Base-by-base conservation (phyloP, 2,797 vertebrate genomes). In the Xiphorhynchus erythropygius region DNA sequence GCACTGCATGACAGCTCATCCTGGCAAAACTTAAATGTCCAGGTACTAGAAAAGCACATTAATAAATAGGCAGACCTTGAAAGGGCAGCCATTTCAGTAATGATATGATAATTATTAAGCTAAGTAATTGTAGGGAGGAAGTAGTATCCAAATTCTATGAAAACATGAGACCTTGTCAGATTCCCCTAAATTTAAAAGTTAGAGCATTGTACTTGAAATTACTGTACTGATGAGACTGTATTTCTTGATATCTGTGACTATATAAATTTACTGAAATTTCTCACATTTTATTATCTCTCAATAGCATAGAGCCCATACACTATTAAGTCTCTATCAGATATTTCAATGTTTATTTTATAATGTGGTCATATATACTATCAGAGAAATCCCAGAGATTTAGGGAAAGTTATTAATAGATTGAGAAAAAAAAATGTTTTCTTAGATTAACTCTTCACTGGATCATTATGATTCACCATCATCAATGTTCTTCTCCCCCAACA, bases 21-120 rank as follows among this genome's bases (percentile, higher is more conserved):
- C 46, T 56, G 52, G 24, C 30, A 41, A 80, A 87, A 90, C 83
- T 50, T 87, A 89, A 80, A 65, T 53, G 64, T 42, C 24, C 46
- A 86, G 49, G 24, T 70, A 84, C 60, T 68, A 83, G 65, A 91
- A 94, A 92, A 89, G 28, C 55, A 86, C 0, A 2, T 55, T 92
- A 86, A 64, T 88, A 62, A n/a, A 79, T 71, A 47, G 82, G n/a
- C 16, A 49, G 35, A 64, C 65, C 50, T 91, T 87, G 81, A 87
- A 92, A 92, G 56, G 68, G 57, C 56, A 93, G 55, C 17, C 50
- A 75, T 91, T 94, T 91, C 79, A 90, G 57, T 88, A 90, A 92
- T 53, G 46, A 77, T 71, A 77, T 23, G 18, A 41, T 84, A 90
- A 82, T 88, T 89, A 74, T 84, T 80, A 94, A 93, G 49, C 75